Conservation (phyloP, 2,888 invertebrate genomes). For the Thyatira batis region DNA sequence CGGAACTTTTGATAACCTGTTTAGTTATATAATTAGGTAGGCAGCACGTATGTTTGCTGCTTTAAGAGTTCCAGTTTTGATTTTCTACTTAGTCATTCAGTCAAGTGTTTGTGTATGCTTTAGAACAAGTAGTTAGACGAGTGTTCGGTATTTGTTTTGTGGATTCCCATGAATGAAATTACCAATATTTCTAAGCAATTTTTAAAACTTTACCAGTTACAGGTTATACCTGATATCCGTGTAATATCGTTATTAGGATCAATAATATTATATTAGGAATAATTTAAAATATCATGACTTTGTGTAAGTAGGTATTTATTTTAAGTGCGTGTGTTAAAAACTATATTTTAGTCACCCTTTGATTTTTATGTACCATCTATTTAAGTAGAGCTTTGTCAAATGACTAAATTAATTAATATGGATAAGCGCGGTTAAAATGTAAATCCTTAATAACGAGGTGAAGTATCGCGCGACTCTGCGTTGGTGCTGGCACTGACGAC, state of each 20-base stretch:
- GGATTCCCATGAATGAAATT: background rate
- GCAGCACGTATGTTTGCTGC: background rate
- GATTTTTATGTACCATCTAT: background rate
- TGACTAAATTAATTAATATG: constrained; percentile 52
- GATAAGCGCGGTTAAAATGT: constrained; percentile 64
- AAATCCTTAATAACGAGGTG: constrained; percentile 69
- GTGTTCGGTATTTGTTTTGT: background rate
- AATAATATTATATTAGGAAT: no score
- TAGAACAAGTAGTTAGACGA: background rate
- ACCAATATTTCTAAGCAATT: no score
- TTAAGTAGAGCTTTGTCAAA: background rate
- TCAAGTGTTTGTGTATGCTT: background rate
- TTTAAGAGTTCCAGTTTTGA: background rate
- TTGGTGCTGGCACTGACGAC: constrained; percentile 51
- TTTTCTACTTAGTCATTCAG: background rate
- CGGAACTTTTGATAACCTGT: constrained; percentile 12
- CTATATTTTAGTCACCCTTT: background rate
- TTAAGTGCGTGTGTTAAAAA: background rate
- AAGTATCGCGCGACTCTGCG: constrained; percentile 50
- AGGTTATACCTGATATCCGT: no score
- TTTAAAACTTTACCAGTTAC: no score
- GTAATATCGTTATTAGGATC: no score
- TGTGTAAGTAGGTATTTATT: no score
- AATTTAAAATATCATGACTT: no score
- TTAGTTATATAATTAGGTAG: background rate